phyloP scores from a whole-genome alignment of 2,113 vertebrate species.

The Verasper variegatus region DNA sequence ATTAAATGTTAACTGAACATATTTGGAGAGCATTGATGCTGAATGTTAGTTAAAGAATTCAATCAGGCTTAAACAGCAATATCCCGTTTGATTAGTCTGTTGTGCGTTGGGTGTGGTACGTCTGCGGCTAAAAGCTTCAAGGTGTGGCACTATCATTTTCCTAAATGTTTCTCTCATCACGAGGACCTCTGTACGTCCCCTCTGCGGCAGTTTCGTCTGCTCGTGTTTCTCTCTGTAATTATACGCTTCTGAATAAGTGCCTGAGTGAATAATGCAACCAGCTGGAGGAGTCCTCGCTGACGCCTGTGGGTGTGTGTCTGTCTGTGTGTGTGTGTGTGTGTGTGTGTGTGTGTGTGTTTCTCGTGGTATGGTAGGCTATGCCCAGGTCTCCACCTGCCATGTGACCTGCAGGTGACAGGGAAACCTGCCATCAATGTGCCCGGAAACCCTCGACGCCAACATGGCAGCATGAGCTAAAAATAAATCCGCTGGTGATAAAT shows the following conservation, averaged over 20 bases:
- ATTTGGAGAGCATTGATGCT: neutral
- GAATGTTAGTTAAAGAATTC: neutral
- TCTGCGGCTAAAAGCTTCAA: neutral
- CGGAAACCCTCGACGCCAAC: constrained; percentile 74
- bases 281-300: constrained; percentile 46
- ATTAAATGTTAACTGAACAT: neutral
- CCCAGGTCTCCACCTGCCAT: constrained; percentile 59
- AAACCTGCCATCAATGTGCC: constrained; percentile 74
- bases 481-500: constrained; percentile 71
- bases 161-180: neutral
- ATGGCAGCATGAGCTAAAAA: constrained; percentile 69
- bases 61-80: neutral
- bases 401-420: constrained; percentile 72
- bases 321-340: no score
- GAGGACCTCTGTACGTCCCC: constrained; percentile 5
- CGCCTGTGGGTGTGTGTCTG: neutral
- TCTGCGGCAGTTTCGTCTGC: constrained; percentile 23
- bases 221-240: constrained; percentile 51
- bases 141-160: neutral
- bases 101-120: neutral
- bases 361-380: constrained; percentile 2
- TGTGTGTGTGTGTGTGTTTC: no score
- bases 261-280: constrained; percentile 53
- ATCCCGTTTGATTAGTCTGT: no score
- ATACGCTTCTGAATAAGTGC: constrained; percentile 44